Evolutionary conservation across 2,888 invertebrate genomes (phyloP).

Genomic region (Metopia argyrocephala): DNA sequence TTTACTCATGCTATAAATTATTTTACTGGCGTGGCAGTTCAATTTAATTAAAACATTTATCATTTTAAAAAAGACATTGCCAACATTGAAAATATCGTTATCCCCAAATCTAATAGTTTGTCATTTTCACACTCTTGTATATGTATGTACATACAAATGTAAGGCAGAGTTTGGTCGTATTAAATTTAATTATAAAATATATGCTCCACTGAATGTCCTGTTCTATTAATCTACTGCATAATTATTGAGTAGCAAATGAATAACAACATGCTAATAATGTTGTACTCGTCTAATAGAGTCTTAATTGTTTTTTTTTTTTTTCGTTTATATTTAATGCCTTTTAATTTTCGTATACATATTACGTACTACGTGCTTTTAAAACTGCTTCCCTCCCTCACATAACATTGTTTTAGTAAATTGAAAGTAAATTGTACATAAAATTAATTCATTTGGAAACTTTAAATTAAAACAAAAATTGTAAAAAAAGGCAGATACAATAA

Average conservation of each 20-base stretch:
- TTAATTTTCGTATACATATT: too few species aligned
- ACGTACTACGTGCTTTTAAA: too few species aligned
- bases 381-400: background rate
- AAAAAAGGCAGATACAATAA: background rate
- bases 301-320: conserved; percentile 34
- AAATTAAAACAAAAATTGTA: conserved; percentile 34
- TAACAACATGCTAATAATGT: too few species aligned
- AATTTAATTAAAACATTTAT: too few species aligned
- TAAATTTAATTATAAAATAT: conserved; percentile 16
- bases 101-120: too few species aligned
- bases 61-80: too few species aligned
- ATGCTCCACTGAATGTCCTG: background rate
- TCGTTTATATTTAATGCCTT: conserved; percentile 14
- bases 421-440: conserved; percentile 33
- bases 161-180: too few species aligned
- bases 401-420: conserved; percentile 4
- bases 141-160: too few species aligned
- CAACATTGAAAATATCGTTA: too few species aligned
- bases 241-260: conserved; percentile 25
- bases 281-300: conserved; percentile 33
- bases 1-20: too few species aligned
- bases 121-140: too few species aligned
- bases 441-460: conserved; percentile 40
- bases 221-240: conserved; percentile 27
- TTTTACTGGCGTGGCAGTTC: too few species aligned